Evolutionary conservation across 2,113 vertebrate genomes (phyloP).

Genomic region (Tor tambroides): DNA sequence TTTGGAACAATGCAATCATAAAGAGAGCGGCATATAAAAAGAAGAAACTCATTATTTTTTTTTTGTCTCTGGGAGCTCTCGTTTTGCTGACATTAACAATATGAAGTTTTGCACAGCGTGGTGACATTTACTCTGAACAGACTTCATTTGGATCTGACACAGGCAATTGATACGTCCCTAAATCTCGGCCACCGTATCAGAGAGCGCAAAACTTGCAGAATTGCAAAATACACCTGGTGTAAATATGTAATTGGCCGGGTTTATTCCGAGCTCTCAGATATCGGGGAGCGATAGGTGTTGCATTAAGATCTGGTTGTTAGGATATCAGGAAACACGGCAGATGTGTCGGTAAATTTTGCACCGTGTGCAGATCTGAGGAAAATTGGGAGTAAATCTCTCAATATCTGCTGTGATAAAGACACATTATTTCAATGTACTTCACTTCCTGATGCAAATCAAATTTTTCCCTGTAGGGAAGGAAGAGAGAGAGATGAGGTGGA

Average conservation of each 20-base stretch:
- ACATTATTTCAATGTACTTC: conserved; percentile 91
- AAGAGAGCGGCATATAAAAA: conserved; percentile 61
- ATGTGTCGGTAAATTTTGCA: conserved; percentile 92
- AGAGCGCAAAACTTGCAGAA: conserved; percentile 67
- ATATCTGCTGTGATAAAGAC: conserved; percentile 91
- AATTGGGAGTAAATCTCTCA: conserved; percentile 91
- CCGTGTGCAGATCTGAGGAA: conserved; percentile 85
- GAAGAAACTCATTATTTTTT: conserved; percentile 68
- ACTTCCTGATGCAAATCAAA: conserved; percentile 94
- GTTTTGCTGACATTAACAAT: conserved; percentile 74
- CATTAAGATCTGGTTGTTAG: conserved; percentile 79
- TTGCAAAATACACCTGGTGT: conserved; percentile 78
- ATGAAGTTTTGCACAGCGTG: conserved; percentile 65
- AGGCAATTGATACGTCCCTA: conserved; percentile 72
- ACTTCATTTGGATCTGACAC: conserved; percentile 73
- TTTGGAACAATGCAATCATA: conserved; percentile 75
- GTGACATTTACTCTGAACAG: conserved; percentile 61
- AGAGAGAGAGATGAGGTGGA: conserved; percentile 72
- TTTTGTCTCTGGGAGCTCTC: conserved; percentile 62
- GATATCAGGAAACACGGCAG: conserved; percentile 77
- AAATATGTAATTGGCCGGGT: conserved; percentile 80
- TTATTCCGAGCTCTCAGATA: conserved; percentile 80
- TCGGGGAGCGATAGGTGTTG: conserved; percentile 77
- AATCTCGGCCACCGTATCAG: conserved; percentile 52
- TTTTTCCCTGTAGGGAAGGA: conserved; percentile 77